These are phyloP conservation scores for Acleris sparsana DNA, from an alignment of 2,888 invertebrate species.

Conservation along the genomic window DNA sequence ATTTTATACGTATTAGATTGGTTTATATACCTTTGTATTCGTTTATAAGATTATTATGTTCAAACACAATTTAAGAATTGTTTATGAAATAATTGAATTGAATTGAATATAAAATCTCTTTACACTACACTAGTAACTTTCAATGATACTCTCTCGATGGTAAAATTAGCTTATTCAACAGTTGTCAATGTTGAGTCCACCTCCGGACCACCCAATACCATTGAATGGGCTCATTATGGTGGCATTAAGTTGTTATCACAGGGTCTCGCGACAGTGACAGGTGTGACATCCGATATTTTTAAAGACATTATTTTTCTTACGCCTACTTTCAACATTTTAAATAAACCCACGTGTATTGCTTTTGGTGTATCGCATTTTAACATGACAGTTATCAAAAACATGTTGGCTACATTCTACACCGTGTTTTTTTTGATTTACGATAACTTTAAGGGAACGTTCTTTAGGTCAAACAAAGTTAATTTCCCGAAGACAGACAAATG, in stretches of 20 bases:
- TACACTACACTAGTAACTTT: no score
- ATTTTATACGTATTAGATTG: no score
- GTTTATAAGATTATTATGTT: no score
- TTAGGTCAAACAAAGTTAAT: no score
- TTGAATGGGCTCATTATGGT: conserved; percentile 57
- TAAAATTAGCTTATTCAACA: conserved; percentile 35
- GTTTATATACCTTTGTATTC: no score
- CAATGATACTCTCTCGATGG: conserved; percentile 1
- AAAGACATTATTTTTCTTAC: conserved; percentile 32
- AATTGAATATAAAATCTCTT: no score
- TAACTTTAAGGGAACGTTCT: no score
- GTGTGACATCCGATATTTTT: conserved; percentile 46
- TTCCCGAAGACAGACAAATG: no score
- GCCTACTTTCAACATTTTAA: conserved; percentile 30
- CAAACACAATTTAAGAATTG: no score
- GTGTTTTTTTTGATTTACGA: no score
- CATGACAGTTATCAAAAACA: not conserved
- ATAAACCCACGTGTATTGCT: conserved; percentile 19
- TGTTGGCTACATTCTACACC: no score
- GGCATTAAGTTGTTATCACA: conserved; percentile 55
- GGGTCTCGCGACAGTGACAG: conserved; percentile 49
- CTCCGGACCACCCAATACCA: conserved; percentile 53
- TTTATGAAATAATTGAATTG: no score
- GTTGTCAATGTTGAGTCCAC: conserved; percentile 26
- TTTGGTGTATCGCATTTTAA: not conserved